Percentiles rank a stretch among this genome's conserved stretches.
These are phyloP conservation scores for Coregonus clupeaformis DNA, from an alignment of 2,113 vertebrate species.

Conservation along the genomic window DNA sequence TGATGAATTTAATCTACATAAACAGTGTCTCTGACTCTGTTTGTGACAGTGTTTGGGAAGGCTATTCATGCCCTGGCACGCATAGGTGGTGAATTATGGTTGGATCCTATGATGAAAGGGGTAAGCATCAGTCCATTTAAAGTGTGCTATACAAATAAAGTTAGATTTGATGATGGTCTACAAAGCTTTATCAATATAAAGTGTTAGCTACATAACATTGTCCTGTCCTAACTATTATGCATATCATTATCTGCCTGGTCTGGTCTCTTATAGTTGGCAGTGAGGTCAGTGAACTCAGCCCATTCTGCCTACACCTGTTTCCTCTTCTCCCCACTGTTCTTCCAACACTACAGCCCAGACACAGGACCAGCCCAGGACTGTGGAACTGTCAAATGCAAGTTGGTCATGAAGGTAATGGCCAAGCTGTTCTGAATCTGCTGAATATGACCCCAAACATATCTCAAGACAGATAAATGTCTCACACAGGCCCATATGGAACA, in stretches of 20 bases:
- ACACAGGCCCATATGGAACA: too few relatives aligned
- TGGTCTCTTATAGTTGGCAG: constrained; percentile 76
- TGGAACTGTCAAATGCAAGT: constrained; percentile 75
- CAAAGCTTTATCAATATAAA: neutral
- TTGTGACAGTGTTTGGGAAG: constrained; percentile 83
- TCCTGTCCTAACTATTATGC: neutral
- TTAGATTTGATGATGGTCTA: too few relatives aligned
- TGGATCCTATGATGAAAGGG: constrained; percentile 86
- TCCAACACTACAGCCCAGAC: constrained; percentile 80
- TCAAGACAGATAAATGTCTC: neutral
- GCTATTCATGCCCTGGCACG: constrained; percentile 86
- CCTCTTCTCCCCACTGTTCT: constrained; percentile 87
- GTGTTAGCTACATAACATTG: neutral
- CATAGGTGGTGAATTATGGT: constrained; percentile 86
- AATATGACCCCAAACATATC: neutral
- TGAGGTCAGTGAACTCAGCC: constrained; percentile 55
- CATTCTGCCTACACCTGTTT: constrained; percentile 86
- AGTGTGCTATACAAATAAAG: too few relatives aligned
- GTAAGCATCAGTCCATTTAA: constrained; percentile 71
- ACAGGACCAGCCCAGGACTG: constrained; percentile 36
- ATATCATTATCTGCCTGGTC: neutral
- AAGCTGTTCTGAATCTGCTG: too few relatives aligned
- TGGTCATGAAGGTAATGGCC: constrained; percentile 84
- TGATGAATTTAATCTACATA: neutral
- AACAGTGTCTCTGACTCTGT: neutral